Evolutionary conservation across 2,113 vertebrate species (phyloP), one percentile per base, ranked within the genome.

Genomic region (Nymphicus hollandicus): DNA sequence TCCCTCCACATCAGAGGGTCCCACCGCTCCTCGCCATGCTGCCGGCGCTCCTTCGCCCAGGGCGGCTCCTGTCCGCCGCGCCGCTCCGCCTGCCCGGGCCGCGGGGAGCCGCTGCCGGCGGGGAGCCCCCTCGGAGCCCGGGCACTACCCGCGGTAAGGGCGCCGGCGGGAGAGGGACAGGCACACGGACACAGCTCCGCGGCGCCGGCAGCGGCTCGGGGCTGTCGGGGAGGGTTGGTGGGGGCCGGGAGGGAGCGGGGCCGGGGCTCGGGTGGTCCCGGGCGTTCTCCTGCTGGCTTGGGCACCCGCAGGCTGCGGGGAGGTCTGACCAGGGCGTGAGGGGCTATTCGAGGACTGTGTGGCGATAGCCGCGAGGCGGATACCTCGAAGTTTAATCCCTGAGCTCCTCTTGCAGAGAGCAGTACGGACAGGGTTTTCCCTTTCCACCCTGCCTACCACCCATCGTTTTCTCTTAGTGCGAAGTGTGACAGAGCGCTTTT

Each of bases 331-430:
- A 0, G 2, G 24, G 63, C 4, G 0, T 9, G 71, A 25, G 23
- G 33, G 27, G 19, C 6, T 9, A 0, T 2, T 19, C 35, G 4
- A 7, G 69, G 9, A 4, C 9, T 1, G 20, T 4, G 14, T 1
- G 43, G 49, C 10, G 86, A 3, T 20, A 12, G 9, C 68, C 14
- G 61, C 9, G 1, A 3, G 35, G 35, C 4, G 4, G 29, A 20
- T 13, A 7, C 3, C 7, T 17, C 37, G 28, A 22, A 13, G 27
- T 20, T 31, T 24, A 7, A 66, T 27, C 33, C 13, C 27, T 2
- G 35, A 22, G 13, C 29, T 31, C 7, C 25, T 31, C 41, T 56
- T 46, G 39, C 44, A 11, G 1, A 2, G 1, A 35, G 7, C 19
- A 2, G n/a, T n/a, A 29, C 4, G 27, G 39, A 37, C 10, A 18